Base-by-base conservation (phyloP, 2,888 invertebrate genomes). In the Lapara coniferarum region DNA sequence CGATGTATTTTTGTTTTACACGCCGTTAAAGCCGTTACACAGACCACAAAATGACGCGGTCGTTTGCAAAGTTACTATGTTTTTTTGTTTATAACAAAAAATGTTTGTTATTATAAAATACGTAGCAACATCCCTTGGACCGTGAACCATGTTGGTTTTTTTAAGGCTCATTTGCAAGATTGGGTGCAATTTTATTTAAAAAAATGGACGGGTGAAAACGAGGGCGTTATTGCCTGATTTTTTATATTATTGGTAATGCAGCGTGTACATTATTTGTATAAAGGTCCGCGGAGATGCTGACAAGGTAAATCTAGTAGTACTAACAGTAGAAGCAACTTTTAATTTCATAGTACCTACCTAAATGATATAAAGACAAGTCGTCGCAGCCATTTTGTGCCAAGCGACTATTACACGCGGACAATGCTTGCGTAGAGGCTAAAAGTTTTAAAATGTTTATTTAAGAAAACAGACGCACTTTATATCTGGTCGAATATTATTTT, bases 11-110 rank as follows among this genome's bases (percentile, higher is more conserved):
- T 75, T 70, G 72, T 74, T 74, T 70, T 66, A 55, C 44, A 66
- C 74, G 73, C 72, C 69, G 77, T 76, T 75, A 74, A 30, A 6
- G 67, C 74, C 78, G 75, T 72, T 74, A 78, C 57, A 53, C 68
- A 69, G 72, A 71, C 69, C 69, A 73, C 63, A 49, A 19, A 63
- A 63, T 63, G 63, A 46, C 63, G 49, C 52, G 71, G 68, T 67
- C 56, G 57, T 72, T 59, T 66, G 56, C 66, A 19, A 68, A 66
- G 66, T 68, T 25, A 71, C 67, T 59, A 55, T 44, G 66, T 69
- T 69, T 67, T 67, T 59, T 59, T 59, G 16, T 10, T 10, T 46
- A 16, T 12, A 58, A 59, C 59, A 66, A 51, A 66, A 59, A 59
- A 10, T 49, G 63, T 63, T 63, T 63, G 63, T 63, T 63, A 49